Evolutionary conservation across 1,140 invertebrate species (phyloP).

Genomic region (Drosophila punjabiensis): DNA sequence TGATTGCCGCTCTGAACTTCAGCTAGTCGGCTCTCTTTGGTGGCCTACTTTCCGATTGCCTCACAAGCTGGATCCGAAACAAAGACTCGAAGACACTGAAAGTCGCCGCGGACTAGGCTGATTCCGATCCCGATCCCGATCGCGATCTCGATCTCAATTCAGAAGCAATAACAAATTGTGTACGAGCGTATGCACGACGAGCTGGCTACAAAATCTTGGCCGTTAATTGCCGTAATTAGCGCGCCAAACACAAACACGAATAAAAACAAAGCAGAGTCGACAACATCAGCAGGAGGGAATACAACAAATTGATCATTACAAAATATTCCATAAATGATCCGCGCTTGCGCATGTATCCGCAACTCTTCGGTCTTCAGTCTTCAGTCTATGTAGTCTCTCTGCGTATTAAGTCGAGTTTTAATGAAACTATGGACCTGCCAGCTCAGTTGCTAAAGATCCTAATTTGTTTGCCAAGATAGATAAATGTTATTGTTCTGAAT

Average conservation of each 20-base stretch:
- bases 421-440: background rate
- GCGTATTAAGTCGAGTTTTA: background rate
- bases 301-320: slow-evolving; percentile 72
- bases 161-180: slow-evolving; percentile 44
- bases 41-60: slow-evolving; percentile 13
- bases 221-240: slow-evolving; percentile 71
- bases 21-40: background rate
- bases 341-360: slow-evolving; percentile 15
- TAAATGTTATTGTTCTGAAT: slow-evolving; percentile 14
- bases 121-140: background rate
- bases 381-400: slow-evolving; percentile 1
- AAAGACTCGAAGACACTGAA: slow-evolving; percentile 15
- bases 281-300: slow-evolving; percentile 30
- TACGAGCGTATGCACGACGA: slow-evolving; percentile 23
- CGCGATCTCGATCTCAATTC: slow-evolving; percentile 1
- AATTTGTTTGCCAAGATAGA: slow-evolving; percentile 11
- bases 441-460: background rate
- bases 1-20: slow-evolving; percentile 32
- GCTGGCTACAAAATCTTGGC: slow-evolving; percentile 54
- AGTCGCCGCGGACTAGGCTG: slow-evolving; percentile 3
- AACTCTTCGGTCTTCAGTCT: slow-evolving; percentile 7
- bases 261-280: slow-evolving; percentile 22
- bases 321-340: slow-evolving; percentile 62
- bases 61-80: slow-evolving; percentile 10
- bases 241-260: slow-evolving; percentile 50